Conservation (phyloP, 2,888 invertebrate genomes). For the Eilema sororculum region DNA sequence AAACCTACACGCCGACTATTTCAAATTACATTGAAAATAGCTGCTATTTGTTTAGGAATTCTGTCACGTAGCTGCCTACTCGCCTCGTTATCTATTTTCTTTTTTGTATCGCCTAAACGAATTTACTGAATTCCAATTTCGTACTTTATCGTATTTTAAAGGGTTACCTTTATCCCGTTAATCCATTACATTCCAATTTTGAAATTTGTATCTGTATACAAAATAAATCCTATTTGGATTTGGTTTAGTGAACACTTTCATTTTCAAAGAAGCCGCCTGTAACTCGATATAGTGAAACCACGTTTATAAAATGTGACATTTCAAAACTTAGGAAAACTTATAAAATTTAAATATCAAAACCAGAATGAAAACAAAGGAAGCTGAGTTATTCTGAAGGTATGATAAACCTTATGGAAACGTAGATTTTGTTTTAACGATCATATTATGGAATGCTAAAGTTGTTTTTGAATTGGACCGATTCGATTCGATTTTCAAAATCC, state of each 20-base stretch:
- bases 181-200: conserved; percentile 1
- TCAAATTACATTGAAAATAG: conserved; percentile 26
- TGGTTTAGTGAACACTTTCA: background rate
- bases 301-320: too few species aligned
- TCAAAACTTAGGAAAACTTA: too few species aligned
- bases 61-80: conserved; percentile 42
- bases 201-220: background rate
- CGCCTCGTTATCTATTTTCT: conserved; percentile 42
- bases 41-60: conserved; percentile 30
- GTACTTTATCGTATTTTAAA: conserved; percentile 22
- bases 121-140: conserved; percentile 35
- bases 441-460: too few species aligned
- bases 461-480: background rate
- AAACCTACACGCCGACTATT: conserved; percentile 7
- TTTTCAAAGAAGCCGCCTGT: background rate
- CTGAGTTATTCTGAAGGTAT: too few species aligned
- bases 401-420: too few species aligned
- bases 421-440: too few species aligned
- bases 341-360: too few species aligned
- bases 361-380: too few species aligned
- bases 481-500: conserved; percentile 17
- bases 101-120: conserved; percentile 34
- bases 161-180: conserved; percentile 6
- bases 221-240: conserved; percentile 3
- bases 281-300: too few species aligned